Conservation (phyloP, 1,140 invertebrate species). For the Zaprionus kolodkinae region DNA sequence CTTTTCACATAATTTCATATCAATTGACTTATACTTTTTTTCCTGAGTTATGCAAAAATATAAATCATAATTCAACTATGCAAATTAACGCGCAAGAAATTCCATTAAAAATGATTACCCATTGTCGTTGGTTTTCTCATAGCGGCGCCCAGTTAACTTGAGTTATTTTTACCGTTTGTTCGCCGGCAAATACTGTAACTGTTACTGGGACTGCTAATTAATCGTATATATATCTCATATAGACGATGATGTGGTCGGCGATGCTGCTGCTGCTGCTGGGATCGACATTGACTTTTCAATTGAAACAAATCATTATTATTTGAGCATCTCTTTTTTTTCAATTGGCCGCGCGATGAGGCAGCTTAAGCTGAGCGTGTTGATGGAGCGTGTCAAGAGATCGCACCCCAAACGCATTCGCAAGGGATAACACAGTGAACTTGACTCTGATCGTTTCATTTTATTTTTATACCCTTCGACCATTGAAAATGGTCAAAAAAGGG, state of each 20-base stretch:
- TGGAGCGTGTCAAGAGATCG: conserved; percentile 75
- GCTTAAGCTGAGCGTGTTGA: conserved; percentile 24
- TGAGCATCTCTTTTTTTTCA: conserved; percentile 66
- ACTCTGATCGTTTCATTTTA: too few species aligned
- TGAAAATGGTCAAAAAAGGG: too few species aligned
- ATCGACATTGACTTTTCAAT: conserved; percentile 79
- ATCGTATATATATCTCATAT: conserved; percentile 34
- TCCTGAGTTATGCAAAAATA: conserved; percentile 13
- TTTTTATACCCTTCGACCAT: too few species aligned
- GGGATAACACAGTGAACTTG: conserved; percentile 41
- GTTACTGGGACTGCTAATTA: conserved; percentile 30
- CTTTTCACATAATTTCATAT: not conserved
- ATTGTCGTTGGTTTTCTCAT: not conserved
- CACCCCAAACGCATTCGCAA: conserved; percentile 60
- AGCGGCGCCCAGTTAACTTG: conserved; percentile 34
- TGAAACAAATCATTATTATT: conserved; percentile 83
- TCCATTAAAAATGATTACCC: conserved; percentile 10
- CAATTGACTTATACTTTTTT: not conserved
- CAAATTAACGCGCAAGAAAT: conserved; percentile 33
- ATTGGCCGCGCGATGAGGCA: conserved; percentile 49
- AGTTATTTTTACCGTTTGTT: conserved; percentile 15
- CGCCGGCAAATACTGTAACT: not conserved
- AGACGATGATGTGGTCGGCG: conserved; percentile 28
- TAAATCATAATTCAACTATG: conserved; percentile 42
- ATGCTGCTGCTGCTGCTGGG: conserved; percentile 34